Evolutionary conservation across 2,797 vertebrate genomes (phyloP), one percentile per base, ranked within the genome.

Genomic region (Rhinella marina): DNA sequence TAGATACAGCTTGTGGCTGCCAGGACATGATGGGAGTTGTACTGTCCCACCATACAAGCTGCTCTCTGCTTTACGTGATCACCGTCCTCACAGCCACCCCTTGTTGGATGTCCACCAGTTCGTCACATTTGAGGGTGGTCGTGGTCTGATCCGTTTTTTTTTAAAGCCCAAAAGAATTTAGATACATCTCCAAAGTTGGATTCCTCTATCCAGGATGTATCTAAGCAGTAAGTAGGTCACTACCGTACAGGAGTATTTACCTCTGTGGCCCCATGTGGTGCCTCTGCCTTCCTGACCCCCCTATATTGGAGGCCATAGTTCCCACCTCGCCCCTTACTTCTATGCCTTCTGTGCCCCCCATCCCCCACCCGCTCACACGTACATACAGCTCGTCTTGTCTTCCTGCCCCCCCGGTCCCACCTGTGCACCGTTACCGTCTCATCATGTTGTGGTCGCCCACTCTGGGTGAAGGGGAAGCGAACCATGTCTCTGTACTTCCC

Each of bases 391-490:
- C 12, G 1, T 10, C 11, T 13, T 62, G 48, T 72, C 32, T 41
- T 41, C 41, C 41, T 41, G 41, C 41, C 41, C 41, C 32, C 32
- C 70, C 21, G 16, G 12, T 62, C 66, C 86, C 78, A 87, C 86
- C 86, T 87, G 86, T 27, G 32, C 29, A 10, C 79, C 66, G 78
- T 87, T 87, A 32, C 6, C 66, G 62, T 12, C 23, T 54, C 12
- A 19, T 25, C 41, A 62, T 17, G 66, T 87, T 87, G 86, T 75
- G 86, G 86, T 81, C 86, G 54, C 86, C 78, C 56, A 57, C 72
- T 72, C 48, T 11, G 78, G 68, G 56, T n/a, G 48, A 62, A 25
- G 81, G 29, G 14, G 27, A 52, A 61, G 48, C 13, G 57, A 57
- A 3, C 61, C 7, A 27, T 0, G 14, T 16, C 7, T 16, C 70